phyloP scores from a whole-genome alignment of 2,888 invertebrate species.

The Agonum fuliginosum region DNA sequence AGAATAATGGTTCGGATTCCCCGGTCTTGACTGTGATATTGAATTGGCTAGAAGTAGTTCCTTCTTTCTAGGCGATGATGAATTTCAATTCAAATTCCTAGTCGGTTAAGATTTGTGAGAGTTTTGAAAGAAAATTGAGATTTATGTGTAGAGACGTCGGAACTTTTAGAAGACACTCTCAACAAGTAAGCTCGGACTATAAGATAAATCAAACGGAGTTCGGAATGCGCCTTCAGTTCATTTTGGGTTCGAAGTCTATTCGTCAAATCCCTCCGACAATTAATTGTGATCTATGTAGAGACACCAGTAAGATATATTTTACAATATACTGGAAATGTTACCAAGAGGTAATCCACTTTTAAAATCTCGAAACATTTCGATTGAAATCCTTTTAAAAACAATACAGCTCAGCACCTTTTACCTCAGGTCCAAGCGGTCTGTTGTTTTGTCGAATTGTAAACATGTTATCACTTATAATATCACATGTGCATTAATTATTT shows the following conservation, averaged over 20 bases:
- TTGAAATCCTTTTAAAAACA: too few relatives aligned
- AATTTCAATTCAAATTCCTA: slow-evolving; percentile 43
- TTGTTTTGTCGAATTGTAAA: too few relatives aligned
- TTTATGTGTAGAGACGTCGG: slow-evolving; percentile 36
- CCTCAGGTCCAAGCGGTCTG: too few relatives aligned
- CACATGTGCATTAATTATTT: too few relatives aligned
- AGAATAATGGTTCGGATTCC: background rate
- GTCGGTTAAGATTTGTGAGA: slow-evolving; percentile 35
- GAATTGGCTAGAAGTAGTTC: background rate
- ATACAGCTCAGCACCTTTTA: too few relatives aligned
- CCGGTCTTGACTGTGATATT: background rate
- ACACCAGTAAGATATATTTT: background rate
- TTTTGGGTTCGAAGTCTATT: slow-evolving; percentile 30
- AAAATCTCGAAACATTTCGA: background rate
- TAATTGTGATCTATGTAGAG: slow-evolving; percentile 21
- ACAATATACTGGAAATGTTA: background rate
- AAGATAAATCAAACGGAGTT: slow-evolving; percentile 45
- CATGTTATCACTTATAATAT: too few relatives aligned
- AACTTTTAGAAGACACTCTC: slow-evolving; percentile 47
- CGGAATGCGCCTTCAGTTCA: slow-evolving; percentile 42
- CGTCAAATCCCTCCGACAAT: slow-evolving; percentile 16
- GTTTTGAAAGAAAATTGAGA: slow-evolving; percentile 48
- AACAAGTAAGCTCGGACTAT: slow-evolving; percentile 43
- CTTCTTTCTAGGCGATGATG: slow-evolving; percentile 7
- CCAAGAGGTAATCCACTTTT: too few relatives aligned